These are phyloP conservation scores for Cariama cristata DNA, from an alignment of 2,113 vertebrate species.

Conservation along the genomic window DNA sequence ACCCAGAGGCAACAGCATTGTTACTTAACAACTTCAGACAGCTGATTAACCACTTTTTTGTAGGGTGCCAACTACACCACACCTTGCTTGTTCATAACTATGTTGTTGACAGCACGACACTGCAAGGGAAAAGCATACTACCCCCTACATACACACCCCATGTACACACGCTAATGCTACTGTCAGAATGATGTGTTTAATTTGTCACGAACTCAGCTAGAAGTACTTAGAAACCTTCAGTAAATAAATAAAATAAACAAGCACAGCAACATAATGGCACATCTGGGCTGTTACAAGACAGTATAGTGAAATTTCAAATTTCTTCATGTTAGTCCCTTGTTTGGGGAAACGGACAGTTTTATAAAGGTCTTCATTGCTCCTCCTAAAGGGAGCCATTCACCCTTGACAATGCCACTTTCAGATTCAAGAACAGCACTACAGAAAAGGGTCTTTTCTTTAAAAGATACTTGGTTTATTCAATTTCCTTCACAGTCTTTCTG, in stretches of 20 bases:
- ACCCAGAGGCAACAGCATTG: constrained; percentile 18
- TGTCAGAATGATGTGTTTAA: not conserved
- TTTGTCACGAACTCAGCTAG: not conserved
- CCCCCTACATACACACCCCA: not conserved
- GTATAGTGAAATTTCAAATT: not conserved
- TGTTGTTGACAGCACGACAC: constrained; percentile 5
- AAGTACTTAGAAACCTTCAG: not conserved
- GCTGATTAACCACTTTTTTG: constrained; percentile 53
- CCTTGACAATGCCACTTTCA: not conserved
- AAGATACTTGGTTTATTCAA: not conserved
- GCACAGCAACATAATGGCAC: not conserved
- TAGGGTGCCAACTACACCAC: constrained; percentile 28
- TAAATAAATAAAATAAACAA: constrained; percentile 7
- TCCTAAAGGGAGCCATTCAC: not conserved
- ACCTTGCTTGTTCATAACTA: constrained; percentile 4
- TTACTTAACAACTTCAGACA: constrained; percentile 45
- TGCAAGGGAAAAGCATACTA: not conserved
- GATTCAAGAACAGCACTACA: not conserved
- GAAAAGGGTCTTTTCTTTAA: not conserved
- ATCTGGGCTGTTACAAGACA: not conserved
- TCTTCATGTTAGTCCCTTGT: not conserved
- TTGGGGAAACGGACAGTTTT: not conserved
- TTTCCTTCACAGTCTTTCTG: not conserved
- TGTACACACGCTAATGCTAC: not conserved
- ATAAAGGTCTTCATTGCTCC: too few species aligned